Conservation (phyloP, 1,140 invertebrate genomes). For the Daktulosphaira vitifoliae region DNA sequence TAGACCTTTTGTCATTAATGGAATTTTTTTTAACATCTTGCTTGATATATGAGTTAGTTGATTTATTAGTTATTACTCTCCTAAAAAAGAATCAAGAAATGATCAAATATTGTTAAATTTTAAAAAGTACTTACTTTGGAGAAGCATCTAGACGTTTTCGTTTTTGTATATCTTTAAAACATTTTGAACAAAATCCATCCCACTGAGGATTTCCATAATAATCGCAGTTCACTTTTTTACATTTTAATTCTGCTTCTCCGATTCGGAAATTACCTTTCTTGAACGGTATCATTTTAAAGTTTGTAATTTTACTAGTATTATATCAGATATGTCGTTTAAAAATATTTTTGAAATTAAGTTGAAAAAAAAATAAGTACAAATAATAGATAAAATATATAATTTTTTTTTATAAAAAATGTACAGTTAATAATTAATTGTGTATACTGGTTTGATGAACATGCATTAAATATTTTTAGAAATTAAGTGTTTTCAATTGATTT, state of each 20-base stretch:
- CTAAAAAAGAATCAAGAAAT: background rate
- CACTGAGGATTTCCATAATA: constrained; percentile 95
- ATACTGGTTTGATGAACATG: no score
- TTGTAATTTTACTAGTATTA: no score
- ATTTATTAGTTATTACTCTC: constrained; percentile 1
- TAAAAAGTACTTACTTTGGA: constrained; percentile 31
- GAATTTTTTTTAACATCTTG: constrained; percentile 19
- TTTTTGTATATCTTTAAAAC: constrained; percentile 61
- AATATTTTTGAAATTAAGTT: no score
- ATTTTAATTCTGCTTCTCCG: constrained; percentile 77
- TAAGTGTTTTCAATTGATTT: no score
- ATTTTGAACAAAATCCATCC: constrained; percentile 95
- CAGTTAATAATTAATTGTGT: no score
- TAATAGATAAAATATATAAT: no score
- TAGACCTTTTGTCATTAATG: constrained; percentile 17
- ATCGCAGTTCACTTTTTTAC: constrained; percentile 76
- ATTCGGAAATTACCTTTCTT: constrained; percentile 67
- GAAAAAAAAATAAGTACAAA: no score
- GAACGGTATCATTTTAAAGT: constrained; percentile 53
- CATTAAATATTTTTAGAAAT: no score
- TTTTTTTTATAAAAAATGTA: no score
- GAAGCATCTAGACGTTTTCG: constrained; percentile 50
- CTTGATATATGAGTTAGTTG: background rate
- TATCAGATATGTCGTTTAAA: no score
- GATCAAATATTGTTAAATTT: background rate